A percentile compares a stretch with the other conserved stretches of the same genome.
phyloP scores from a whole-genome alignment of 2,797 vertebrate species.

The Sebastes kiyomatsui region DNA sequence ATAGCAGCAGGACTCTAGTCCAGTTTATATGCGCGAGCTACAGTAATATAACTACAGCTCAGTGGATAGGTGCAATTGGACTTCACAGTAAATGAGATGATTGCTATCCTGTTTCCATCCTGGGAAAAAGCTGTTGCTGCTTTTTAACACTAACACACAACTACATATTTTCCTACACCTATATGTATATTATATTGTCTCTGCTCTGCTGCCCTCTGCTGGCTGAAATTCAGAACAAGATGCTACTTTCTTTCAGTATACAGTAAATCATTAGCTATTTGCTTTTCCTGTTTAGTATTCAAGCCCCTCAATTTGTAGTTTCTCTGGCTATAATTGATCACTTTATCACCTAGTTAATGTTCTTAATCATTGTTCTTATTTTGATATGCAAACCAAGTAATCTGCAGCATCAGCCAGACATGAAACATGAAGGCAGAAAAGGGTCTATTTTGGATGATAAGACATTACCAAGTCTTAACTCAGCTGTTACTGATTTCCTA shows the following conservation, averaged over 20 bases:
- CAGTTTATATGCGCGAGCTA: background rate
- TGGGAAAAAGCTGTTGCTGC: background rate
- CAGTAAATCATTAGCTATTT: background rate
- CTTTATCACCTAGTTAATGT: background rate
- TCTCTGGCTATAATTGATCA: background rate
- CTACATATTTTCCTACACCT: background rate
- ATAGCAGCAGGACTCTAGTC: background rate
- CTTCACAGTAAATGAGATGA: background rate
- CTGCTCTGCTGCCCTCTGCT: conserved; percentile 62
- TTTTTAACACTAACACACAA: background rate
- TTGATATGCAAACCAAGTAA: background rate
- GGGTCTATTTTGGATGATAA: background rate
- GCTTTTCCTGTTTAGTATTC: background rate
- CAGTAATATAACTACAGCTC: background rate
- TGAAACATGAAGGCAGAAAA: background rate
- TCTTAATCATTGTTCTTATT: background rate
- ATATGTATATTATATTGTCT: background rate
- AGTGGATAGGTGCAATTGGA: background rate
- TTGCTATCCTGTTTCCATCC: background rate
- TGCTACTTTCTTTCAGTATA: background rate
- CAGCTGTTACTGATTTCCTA: background rate
- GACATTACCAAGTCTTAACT: background rate
- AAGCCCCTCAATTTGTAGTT: background rate
- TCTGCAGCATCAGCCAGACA: background rate
- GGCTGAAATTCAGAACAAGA: conserved; percentile 7